These are phyloP conservation scores for Drosophila erecta DNA, from an alignment of 1,140 invertebrate species.

Conservation along the genomic window DNA sequence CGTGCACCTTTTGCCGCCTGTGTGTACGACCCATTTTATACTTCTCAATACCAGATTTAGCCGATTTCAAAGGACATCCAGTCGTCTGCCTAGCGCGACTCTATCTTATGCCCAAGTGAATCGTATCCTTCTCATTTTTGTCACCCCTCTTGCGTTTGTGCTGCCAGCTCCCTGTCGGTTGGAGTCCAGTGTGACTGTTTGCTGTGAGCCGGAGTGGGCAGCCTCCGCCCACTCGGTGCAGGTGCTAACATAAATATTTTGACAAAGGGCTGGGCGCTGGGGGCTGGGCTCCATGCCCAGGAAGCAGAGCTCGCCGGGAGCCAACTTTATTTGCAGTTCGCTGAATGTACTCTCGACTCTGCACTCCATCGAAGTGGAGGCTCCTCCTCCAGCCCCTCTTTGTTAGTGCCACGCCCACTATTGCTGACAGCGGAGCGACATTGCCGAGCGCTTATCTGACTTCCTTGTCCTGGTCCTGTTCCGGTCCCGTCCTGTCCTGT, in stretches of 20 bases:
- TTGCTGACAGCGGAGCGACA: slow-evolving; percentile 22
- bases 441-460: slow-evolving; percentile 61
- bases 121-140: neutral
- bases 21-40: too few relatives aligned
- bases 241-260: slow-evolving; percentile 81
- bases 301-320: neutral
- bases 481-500: neutral
- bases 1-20: too few relatives aligned
- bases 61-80: neutral
- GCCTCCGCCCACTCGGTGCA: slow-evolving; percentile 25
- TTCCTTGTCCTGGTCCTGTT: slow-evolving; percentile 42
- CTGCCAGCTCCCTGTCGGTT: slow-evolving; percentile 17
- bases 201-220: slow-evolving; percentile 5
- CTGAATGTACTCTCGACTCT: slow-evolving; percentile 46
- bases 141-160: slow-evolving; percentile 33
- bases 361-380: neutral
- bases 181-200: neutral
- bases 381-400: neutral
- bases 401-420: neutral
- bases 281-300: slow-evolving; percentile 18
- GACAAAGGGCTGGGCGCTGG: slow-evolving; percentile 61
- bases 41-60: neutral
- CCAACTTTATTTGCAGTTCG: slow-evolving; percentile 60
- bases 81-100: neutral
- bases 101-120: neutral